Conservation (phyloP, 2,797 vertebrate genomes). For the Phaenicophaeus curvirostris region DNA sequence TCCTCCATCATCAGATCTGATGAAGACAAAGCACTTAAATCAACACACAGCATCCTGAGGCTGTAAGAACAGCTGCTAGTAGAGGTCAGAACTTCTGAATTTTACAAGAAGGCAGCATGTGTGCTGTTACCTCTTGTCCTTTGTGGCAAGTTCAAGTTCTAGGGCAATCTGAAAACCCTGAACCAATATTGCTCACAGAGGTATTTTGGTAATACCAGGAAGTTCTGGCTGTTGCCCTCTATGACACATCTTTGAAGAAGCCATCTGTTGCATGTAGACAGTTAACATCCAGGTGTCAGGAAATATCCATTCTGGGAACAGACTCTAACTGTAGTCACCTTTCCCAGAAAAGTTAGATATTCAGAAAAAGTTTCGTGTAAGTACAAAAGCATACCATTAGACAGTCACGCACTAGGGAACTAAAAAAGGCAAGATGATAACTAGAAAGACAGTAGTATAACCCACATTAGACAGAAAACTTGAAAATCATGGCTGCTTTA, state of each 20-base stretch:
- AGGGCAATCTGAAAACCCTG: neutral
- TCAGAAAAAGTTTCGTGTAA: neutral
- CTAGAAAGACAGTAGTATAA: neutral
- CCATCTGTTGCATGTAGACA: neutral
- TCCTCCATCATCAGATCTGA: neutral
- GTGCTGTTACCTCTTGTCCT: slow-evolving; percentile 57
- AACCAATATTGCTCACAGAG: neutral
- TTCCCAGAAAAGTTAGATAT: slow-evolving; percentile 24
- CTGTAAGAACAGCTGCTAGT: slow-evolving; percentile 16
- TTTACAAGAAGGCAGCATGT: slow-evolving; percentile 37
- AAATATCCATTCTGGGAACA: slow-evolving; percentile 26
- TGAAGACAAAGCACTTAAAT: slow-evolving; percentile 31
- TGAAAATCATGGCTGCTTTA: neutral
- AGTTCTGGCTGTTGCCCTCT: slow-evolving; percentile 53
- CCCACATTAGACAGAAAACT: neutral
- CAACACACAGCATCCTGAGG: slow-evolving; percentile 24
- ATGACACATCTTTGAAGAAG: slow-evolving; percentile 43
- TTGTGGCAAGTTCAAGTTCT: slow-evolving; percentile 45
- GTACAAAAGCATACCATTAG: neutral
- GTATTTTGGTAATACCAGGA: slow-evolving; percentile 58
- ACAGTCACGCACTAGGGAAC: neutral
- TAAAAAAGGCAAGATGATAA: neutral
- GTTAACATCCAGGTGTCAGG: slow-evolving; percentile 42
- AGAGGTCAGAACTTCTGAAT: slow-evolving; percentile 55
- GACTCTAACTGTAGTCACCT: neutral